Conservation (phyloP, 2,797 vertebrate species). For the Karalla daura region DNA sequence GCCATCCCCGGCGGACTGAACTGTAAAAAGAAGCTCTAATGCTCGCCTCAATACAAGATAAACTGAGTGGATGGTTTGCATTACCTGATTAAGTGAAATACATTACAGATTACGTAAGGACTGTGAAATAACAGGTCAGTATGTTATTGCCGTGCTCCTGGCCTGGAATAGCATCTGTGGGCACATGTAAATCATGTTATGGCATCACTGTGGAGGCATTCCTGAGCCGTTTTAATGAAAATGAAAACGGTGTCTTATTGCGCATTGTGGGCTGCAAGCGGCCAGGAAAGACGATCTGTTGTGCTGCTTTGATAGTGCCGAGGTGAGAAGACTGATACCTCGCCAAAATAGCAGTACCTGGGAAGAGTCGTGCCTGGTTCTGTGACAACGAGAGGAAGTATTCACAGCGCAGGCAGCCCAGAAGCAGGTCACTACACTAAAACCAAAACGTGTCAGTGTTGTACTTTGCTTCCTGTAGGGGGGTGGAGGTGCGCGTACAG, state of each 20-base stretch:
- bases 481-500: not conserved
- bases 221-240: too few species aligned
- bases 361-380: not conserved
- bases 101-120: conserved; percentile 61
- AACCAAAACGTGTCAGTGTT: not conserved
- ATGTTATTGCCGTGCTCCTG: conserved; percentile 15
- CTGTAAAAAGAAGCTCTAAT: conserved; percentile 74
- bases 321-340: not conserved
- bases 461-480: too few species aligned
- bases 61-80: conserved; percentile 64
- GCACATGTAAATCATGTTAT: not conserved
- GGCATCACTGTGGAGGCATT: too few species aligned
- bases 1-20: conserved; percentile 73
- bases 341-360: not conserved
- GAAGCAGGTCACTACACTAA: not conserved
- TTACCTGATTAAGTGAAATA: conserved; percentile 70
- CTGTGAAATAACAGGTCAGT: conserved; percentile 27
- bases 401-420: not conserved
- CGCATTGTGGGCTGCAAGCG: too few species aligned
- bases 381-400: not conserved
- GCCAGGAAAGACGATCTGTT: not conserved
- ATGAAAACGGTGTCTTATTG: too few species aligned
- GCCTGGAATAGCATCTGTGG: not conserved
- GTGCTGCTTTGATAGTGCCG: not conserved
- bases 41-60: conserved; percentile 66